These are phyloP conservation scores for Drosophila navojoa DNA, from an alignment of 1,140 invertebrate species.

Conservation along the genomic window DNA sequence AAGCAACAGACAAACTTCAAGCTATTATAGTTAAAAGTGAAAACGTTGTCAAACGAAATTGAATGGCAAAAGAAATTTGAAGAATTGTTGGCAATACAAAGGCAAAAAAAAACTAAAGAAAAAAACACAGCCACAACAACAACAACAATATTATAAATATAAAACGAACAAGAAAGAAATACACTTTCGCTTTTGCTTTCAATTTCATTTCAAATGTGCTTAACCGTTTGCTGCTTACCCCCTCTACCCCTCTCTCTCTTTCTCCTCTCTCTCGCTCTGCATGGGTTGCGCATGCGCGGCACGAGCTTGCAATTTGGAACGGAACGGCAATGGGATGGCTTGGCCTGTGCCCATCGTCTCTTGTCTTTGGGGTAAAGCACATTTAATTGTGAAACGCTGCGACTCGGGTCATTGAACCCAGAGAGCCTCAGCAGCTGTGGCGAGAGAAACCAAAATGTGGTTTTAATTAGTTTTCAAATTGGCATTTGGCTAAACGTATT, in stretches of 20 bases:
- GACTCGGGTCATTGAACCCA: not conserved
- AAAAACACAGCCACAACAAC: slow-evolving; percentile 7
- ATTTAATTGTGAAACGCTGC: slow-evolving; percentile 4
- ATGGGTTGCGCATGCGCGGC: slow-evolving; percentile 60
- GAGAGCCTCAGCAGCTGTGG: no score
- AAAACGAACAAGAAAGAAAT: slow-evolving; percentile 51
- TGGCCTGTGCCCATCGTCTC: not conserved
- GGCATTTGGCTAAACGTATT: not conserved
- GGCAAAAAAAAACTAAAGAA: slow-evolving; percentile 1
- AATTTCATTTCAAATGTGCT: slow-evolving; percentile 74
- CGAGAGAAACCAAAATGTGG: not conserved
- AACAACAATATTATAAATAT: slow-evolving; percentile 32
- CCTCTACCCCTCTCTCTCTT: not conserved
- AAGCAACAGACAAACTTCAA: slow-evolving; percentile 19
- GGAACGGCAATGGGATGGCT: slow-evolving; percentile 14
- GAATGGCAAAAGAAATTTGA: slow-evolving; percentile 51
- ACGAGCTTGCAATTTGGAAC: slow-evolving; percentile 40
- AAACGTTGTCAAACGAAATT: slow-evolving; percentile 72
- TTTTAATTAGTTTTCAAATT: not conserved
- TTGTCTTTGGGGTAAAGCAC: slow-evolving; percentile 6
- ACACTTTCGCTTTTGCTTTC: slow-evolving; percentile 79
- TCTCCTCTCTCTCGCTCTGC: not conserved
- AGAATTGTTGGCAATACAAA: slow-evolving; percentile 56
- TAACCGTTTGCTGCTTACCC: slow-evolving; percentile 17
- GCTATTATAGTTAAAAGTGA: slow-evolving; percentile 51